Evolutionary conservation across 2,797 vertebrate genomes (phyloP), one percentile per base, ranked within the genome.

Genomic region (Podarcis lilfordi): DNA sequence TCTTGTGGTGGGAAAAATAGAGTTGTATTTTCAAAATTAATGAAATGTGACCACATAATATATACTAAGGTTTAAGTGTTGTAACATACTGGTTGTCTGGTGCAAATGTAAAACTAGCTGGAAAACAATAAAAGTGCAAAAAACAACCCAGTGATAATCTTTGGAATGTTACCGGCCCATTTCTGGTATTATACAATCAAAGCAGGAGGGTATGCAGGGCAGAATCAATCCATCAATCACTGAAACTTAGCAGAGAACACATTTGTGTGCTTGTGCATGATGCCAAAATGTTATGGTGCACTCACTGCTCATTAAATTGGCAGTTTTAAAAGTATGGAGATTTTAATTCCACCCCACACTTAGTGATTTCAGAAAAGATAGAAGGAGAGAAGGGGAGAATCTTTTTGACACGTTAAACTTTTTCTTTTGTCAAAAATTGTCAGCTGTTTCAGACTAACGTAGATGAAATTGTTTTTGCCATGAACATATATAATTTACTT

Each of bases 81-180:
- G 85, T 66, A 32, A 35, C 37, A 64, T 74, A 82, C 50, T 27
- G 7, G 64, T 84, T 90, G n/a, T 91, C 25, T 77, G 13, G 0
- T 83, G 80, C 0, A 84, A 55, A 59, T n/a, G 55, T 77, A 61
- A 55, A 66, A 43, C 11, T 27, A 29, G 66, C 8, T 75, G 91
- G 0, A 0, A 40, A 72, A 80, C 55, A 92, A 86, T 64, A 50
- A 72, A 90, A 88, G 55, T 84, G 72, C 9, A 92, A 76, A 83
- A 85, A 93, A 15, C 50, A 55, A 81, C 59, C 35, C 68, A 69
- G 25, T 90, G 81, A 84, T 79, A 87, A 86, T 84, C 84, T 92
- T 91, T 90, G 82, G 89, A 91, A 82, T 55, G 80, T 8, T 50
- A 68, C 32, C 43, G 21, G 21, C 23, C 25, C 37, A 59, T 89